Base-by-base conservation (phyloP, 2,113 vertebrate species). In the Prunella himalayana region DNA sequence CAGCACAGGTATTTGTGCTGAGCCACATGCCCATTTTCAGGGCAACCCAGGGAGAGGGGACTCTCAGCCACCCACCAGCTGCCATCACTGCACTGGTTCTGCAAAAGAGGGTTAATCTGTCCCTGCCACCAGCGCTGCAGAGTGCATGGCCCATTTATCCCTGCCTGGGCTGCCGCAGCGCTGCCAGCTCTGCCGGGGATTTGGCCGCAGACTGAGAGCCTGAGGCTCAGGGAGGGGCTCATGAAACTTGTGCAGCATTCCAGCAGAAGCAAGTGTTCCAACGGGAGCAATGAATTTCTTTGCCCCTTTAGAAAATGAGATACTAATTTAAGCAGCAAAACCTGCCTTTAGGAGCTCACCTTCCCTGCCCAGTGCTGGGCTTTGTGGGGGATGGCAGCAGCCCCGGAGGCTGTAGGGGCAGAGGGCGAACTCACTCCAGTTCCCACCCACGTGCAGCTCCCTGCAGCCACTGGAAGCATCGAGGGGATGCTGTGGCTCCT, bases 31-130 rank as follows among this genome's bases (percentile, higher is more conserved):
- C 18, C 39, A 6, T 83, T 88, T 90, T 66, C 68, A 80, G 84
- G 61, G 83, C 17, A 24, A 13, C 14, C 5, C 12, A 53, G 44
- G 30, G n/a, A 50, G 20, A 66, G 14, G 41, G 39, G 28, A 60
- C 16, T 78, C 56, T 88, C 47, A 68, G 92, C 60, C 2, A 1
- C 82, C 68, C 3, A 37, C 93, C 76, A 90, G 85, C 79, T 92
- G 85, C 77, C 13, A 50, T n/a, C 3, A 0, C 56, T 60, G 27
- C 35, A 51, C 85, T 5, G 4, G 24, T 79, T 82, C 85, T 83
- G 51, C 93, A 86, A 59, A 95, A 88, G 93, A 88, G 94, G 82
- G 90, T 95, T 96, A 95, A 94, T 91, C 95, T 90, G 90, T 93
- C 76, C 93, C 94, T 81, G 95, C 94, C 23, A 16, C 86, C 17